Base-by-base conservation (phyloP, 2,888 invertebrate genomes). In the Epistrophe eligans region DNA sequence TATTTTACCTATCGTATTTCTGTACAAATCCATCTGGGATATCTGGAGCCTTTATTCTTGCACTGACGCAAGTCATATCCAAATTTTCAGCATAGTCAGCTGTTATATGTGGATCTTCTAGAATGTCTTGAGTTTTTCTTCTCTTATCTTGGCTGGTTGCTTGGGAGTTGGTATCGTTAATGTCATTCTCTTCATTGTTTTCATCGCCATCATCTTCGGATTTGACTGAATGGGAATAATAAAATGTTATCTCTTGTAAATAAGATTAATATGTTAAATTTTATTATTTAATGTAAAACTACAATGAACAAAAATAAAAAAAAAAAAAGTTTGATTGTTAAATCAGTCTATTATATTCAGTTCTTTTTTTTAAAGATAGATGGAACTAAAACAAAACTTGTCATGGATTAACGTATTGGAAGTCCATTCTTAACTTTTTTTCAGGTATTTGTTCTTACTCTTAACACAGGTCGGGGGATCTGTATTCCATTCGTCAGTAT, bases 51-150 rank as follows among this genome's bases (percentile, higher is more conserved):
- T 90, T 90, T 3, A 92, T 89, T 71, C 91, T 90, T 48, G 91
- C 92, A 79, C 91, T 89, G 45, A 91, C 90, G 77, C 93, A 93
- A 70, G 92, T 91, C 90, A 92, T 89, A 82, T 93, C 93, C 45
- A 93, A 80, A 6, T 89, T 89, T 11, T 88, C 89, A 0, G 91
- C 91, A 83, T 91, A 89, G 6, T 91, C 90, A 2, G 76, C 77
- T 11, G 92, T 89, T 11, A 93, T 90, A 55, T 87, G 88, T 3
- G 82, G 88, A 77, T 93, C 93, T 72, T 93, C 93, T 3, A 87
- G 88, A 70, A 92, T 90, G 24, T 91, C 89, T 64, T 90, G 89
- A 2, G 89, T 66, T 70, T 91, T 91, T 77, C 90, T 91, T 60
- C 84, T 90, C 89, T 71, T 88, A 73, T 81, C 73, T 55, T 73